These are phyloP conservation scores for Plutella xylostella DNA, from an alignment of 2,888 invertebrate genomes.

Conservation along the genomic window DNA sequence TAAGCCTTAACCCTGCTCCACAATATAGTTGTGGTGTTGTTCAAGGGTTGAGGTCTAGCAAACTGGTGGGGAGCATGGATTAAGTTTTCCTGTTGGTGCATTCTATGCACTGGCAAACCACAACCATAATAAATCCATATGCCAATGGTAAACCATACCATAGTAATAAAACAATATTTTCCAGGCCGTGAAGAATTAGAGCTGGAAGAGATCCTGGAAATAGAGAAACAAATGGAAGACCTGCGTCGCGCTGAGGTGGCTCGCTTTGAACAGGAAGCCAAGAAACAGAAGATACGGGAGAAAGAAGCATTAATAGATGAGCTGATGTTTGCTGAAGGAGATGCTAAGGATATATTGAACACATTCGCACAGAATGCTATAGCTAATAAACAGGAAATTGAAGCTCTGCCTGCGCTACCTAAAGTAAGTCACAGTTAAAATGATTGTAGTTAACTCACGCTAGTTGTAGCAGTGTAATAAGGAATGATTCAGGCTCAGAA, in stretches of 20 bases:
- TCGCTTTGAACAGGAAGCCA: constrained; percentile 77
- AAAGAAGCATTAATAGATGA: constrained; percentile 96
- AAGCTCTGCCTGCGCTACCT: constrained; percentile 23
- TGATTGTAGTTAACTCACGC: too few species aligned
- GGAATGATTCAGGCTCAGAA: too few species aligned
- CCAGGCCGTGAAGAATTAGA: constrained; percentile 84
- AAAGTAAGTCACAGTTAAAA: constrained; percentile 1
- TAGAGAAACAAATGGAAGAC: constrained; percentile 83
- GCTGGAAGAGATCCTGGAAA: constrained; percentile 85
- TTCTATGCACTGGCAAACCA: too few species aligned
- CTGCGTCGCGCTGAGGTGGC: constrained; percentile 77
- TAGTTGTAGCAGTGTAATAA: too few species aligned
- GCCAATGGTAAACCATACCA: too few species aligned
- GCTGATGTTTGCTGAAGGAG: constrained; percentile 91
- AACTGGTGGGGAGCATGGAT: too few species aligned
- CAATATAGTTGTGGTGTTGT: too few species aligned
- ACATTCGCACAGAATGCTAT: constrained; percentile 80
- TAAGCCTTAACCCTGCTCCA: too few species aligned
- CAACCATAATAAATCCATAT: too few species aligned
- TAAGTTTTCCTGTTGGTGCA: too few species aligned
- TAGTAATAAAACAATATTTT: too few species aligned
- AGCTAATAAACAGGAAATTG: constrained; percentile 74
- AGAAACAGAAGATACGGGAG: constrained; percentile 85
- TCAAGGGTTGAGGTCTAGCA: too few species aligned
- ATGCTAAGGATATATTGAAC: constrained; percentile 89